Evolutionary conservation across 2,797 vertebrate genomes (phyloP).

Genomic region (Pseudomugil tenellus): DNA sequence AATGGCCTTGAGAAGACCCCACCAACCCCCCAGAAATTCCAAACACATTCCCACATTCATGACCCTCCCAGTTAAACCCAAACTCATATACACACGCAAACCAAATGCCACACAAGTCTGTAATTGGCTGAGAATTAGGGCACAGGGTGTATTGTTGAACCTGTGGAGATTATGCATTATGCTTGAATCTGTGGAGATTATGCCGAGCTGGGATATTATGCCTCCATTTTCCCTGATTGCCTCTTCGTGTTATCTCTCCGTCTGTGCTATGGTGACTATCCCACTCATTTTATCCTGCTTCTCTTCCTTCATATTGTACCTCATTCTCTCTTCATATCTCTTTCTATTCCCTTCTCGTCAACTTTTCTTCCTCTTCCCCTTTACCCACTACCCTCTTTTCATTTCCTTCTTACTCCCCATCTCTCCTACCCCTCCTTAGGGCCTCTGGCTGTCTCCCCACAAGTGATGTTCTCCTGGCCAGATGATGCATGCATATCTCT

Average conservation of each 20-base stretch:
- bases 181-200: constrained; percentile 77
- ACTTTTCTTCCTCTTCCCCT: constrained; percentile 27
- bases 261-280: constrained; percentile 38
- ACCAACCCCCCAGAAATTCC: constrained; percentile 37
- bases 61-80: constrained; percentile 37
- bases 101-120: constrained; percentile 48
- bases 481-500: constrained; percentile 84
- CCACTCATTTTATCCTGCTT: constrained; percentile 39
- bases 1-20: constrained; percentile 51
- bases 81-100: constrained; percentile 28
- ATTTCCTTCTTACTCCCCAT: constrained; percentile 12
- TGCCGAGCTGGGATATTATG: constrained; percentile 69
- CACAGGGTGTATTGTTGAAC: constrained; percentile 76
- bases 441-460: constrained; percentile 84
- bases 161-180: constrained; percentile 78
- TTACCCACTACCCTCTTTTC: constrained; percentile 28
- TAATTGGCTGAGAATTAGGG: constrained; percentile 77
- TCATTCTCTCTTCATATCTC: constrained; percentile 45
- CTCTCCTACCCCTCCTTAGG: constrained; percentile 62
- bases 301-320: constrained; percentile 39
- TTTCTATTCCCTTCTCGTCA: constrained; percentile 45
- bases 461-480: constrained; percentile 85
- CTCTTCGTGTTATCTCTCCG: constrained; percentile 64
- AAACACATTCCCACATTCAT: constrained; percentile 30
- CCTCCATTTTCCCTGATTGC: constrained; percentile 80